Conservation (phyloP, 2,113 vertebrate genomes). For the Ranitomeya imitator region DNA sequence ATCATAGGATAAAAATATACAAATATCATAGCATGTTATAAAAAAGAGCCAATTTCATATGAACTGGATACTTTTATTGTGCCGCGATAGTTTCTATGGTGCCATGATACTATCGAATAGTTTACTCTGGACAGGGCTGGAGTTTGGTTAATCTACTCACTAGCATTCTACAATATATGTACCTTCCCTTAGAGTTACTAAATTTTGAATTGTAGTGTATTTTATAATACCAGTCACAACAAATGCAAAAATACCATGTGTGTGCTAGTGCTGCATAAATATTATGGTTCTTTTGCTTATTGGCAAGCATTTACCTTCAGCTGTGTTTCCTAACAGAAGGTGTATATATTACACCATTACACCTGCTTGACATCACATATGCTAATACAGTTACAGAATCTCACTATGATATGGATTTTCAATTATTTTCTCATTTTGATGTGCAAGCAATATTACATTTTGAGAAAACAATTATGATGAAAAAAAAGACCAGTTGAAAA, state of each 20-base stretch:
- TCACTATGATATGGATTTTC: neutral
- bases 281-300: neutral
- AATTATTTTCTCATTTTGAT: neutral
- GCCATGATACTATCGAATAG: too few species aligned
- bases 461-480: neutral
- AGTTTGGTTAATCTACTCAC: too few species aligned
- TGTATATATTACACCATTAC: constrained; percentile 10
- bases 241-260: neutral
- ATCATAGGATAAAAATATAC: too few species aligned
- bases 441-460: neutral
- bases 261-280: neutral
- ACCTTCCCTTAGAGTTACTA: neutral
- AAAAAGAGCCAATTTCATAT: too few species aligned
- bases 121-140: too few species aligned
- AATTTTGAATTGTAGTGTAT: neutral
- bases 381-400: constrained; percentile 3
- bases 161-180: neutral
- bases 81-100: too few species aligned
- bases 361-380: constrained; percentile 31
- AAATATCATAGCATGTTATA: too few species aligned
- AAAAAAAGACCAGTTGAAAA: neutral
- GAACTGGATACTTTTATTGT: too few species aligned
- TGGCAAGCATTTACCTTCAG: constrained; percentile 6
- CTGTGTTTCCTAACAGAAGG: constrained; percentile 11
- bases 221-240: neutral